Percentiles rank a stretch among this genome's conserved stretches.
Evolutionary conservation across 1,140 invertebrate genomes (phyloP).

Genomic region (Rhagoletis pomonella): DNA sequence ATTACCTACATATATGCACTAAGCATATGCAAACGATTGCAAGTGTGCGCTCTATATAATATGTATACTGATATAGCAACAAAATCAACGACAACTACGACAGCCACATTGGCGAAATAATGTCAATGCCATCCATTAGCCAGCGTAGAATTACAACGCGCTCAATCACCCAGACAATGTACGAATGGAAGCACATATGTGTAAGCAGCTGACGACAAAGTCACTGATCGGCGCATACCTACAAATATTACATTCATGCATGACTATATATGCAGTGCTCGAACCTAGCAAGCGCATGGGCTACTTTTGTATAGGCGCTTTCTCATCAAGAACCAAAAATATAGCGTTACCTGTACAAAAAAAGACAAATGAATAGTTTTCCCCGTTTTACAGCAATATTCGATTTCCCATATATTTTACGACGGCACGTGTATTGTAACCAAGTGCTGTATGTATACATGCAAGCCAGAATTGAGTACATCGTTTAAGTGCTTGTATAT

Average conservation of each 20-base stretch:
- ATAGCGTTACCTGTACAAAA: background rate
- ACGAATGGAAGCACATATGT: background rate
- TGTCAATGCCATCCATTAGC: slow-evolving; percentile 46
- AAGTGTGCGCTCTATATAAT: background rate
- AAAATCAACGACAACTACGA: background rate
- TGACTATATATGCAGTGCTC: too few relatives aligned
- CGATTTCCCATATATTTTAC: slow-evolving; percentile 1
- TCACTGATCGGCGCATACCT: background rate
- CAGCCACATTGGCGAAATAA: slow-evolving; percentile 24
- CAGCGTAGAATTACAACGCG: slow-evolving; percentile 23
- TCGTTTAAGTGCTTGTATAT: too few relatives aligned
- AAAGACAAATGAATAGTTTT: background rate
- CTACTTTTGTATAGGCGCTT: background rate
- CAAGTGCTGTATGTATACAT: background rate
- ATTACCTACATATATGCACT: background rate
- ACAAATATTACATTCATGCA: too few relatives aligned
- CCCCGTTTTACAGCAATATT: background rate
- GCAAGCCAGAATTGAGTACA: too few relatives aligned
- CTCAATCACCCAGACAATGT: background rate
- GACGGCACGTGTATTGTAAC: background rate
- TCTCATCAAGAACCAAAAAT: background rate
- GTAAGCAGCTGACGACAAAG: slow-evolving; percentile 39
- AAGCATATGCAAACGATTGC: background rate
- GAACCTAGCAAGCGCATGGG: too few relatives aligned
- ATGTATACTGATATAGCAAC: slow-evolving; percentile 19